phyloP scores from a whole-genome alignment of 2,113 vertebrate species.

The Rallus limicola region DNA sequence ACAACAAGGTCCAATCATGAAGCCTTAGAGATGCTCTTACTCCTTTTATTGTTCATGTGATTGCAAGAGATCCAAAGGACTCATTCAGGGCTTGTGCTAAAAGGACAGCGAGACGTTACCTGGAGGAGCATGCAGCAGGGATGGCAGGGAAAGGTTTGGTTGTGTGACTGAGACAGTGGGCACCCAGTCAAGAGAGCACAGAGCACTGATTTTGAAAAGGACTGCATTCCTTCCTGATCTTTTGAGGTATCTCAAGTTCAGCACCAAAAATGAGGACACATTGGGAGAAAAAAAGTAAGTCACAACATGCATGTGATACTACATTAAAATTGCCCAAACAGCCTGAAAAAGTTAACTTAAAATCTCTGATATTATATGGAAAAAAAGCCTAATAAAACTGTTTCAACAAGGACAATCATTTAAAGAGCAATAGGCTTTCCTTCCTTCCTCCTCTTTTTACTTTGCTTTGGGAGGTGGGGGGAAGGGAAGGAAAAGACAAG shows the following conservation, averaged over 20 bases:
- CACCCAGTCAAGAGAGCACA: background rate
- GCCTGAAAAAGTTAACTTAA: background rate
- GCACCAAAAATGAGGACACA: background rate
- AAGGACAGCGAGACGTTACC: background rate
- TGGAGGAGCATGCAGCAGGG: background rate
- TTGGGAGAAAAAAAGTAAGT: background rate
- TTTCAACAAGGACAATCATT: background rate
- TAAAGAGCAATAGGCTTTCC: background rate
- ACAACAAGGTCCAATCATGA: background rate
- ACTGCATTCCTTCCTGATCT: background rate
- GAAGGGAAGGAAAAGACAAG: background rate
- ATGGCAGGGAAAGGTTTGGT: background rate
- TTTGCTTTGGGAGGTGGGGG: background rate
- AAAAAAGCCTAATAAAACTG: background rate
- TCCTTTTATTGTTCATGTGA: background rate
- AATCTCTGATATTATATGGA: background rate
- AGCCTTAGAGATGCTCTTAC: background rate
- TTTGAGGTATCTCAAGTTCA: background rate
- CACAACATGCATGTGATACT: background rate
- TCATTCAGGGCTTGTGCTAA: background rate
- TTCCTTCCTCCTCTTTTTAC: background rate
- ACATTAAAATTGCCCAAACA: background rate
- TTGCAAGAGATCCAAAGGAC: background rate
- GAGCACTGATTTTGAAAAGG: background rate
- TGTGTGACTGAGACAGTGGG: accelerated